A percentile compares a stretch with the other conserved stretches of the same genome.
These are phyloP conservation scores for Rotaria magnacalcarata DNA, from an alignment of 2,888 invertebrate species.

Conservation along the genomic window DNA sequence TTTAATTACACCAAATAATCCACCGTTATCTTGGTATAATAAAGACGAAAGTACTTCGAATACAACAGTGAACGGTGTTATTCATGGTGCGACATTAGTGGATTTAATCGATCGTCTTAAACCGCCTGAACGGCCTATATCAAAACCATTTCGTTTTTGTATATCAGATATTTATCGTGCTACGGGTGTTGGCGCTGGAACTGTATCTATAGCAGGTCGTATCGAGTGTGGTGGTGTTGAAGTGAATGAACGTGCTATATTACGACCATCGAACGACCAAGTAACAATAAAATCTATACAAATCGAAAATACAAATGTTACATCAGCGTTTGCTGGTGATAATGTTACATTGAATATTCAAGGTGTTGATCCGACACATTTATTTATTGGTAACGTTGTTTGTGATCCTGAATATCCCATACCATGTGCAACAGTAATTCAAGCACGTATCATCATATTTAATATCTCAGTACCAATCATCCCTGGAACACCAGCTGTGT, in stretches of 20 bases:
- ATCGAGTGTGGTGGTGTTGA: conserved; percentile 84
- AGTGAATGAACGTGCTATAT: conserved; percentile 76
- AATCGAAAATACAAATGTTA: conserved; percentile 30
- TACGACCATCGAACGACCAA: conserved; percentile 77
- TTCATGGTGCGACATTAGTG: conserved; percentile 39
- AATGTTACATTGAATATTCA: conserved; percentile 41
- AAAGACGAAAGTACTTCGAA: conserved; percentile 55
- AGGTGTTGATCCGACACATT: conserved; percentile 42
- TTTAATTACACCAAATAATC: conserved; percentile 52
- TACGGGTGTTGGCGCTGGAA: conserved; percentile 68
- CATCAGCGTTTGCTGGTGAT: conserved; percentile 41
- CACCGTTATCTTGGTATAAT: conserved; percentile 68
- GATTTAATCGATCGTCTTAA: conserved; percentile 68
- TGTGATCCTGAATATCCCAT: conserved; percentile 77
- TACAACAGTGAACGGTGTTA: not conserved
- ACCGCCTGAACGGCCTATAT: conserved; percentile 77
- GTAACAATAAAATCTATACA: conserved; percentile 72
- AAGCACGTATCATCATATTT: conserved; percentile 81
- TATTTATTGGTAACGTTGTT: conserved; percentile 70
- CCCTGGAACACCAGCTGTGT: conserved; percentile 75
- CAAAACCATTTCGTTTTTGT: conserved; percentile 83
- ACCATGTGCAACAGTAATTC: conserved; percentile 74
- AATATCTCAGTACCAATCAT: conserved; percentile 83
- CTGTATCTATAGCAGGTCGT: conserved; percentile 78
- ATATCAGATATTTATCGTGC: conserved; percentile 91